Conservation (phyloP, 2,797 vertebrate species). For the Anguilla pacifica region DNA sequence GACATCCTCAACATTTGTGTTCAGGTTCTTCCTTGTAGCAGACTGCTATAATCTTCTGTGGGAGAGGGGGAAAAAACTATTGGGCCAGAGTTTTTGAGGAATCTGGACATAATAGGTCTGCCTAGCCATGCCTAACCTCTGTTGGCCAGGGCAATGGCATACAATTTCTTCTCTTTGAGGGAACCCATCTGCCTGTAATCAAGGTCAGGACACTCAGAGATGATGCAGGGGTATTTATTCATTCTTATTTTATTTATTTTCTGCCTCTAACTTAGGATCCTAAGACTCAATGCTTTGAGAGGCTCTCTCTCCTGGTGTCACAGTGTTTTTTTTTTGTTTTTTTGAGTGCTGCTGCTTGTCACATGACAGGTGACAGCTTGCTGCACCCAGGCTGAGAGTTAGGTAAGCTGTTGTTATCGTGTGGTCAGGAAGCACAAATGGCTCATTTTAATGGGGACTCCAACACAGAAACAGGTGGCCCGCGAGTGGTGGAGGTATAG, state of each 20-base stretch:
- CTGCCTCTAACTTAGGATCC: no score
- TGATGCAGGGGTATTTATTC: not conserved
- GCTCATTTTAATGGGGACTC: not conserved
- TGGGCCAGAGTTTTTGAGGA: not conserved
- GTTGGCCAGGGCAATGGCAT: no score
- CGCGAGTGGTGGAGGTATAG: not conserved
- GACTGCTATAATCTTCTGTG: not conserved
- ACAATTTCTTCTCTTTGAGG: not conserved
- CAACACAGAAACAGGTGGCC: not conserved
- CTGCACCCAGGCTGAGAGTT: not conserved
- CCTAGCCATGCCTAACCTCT: not conserved
- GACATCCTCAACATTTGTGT: not conserved
- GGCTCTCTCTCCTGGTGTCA: not conserved
- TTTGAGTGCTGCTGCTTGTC: not conserved
- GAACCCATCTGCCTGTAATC: not conserved
- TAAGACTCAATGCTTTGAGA: not conserved
- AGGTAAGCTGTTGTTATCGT: not conserved
- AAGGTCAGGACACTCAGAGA: not conserved
- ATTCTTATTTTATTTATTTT: not conserved
- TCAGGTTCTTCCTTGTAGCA: not conserved
- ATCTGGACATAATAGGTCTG: not conserved
- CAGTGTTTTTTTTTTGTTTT: not conserved
- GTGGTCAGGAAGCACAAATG: not conserved
- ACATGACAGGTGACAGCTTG: not conserved
- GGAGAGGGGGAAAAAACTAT: not conserved